Percentiles rank a stretch among this genome's conserved stretches.
Conservation (phyloP, 2,113 vertebrate genomes). For the Paratilapia polleni region DNA sequence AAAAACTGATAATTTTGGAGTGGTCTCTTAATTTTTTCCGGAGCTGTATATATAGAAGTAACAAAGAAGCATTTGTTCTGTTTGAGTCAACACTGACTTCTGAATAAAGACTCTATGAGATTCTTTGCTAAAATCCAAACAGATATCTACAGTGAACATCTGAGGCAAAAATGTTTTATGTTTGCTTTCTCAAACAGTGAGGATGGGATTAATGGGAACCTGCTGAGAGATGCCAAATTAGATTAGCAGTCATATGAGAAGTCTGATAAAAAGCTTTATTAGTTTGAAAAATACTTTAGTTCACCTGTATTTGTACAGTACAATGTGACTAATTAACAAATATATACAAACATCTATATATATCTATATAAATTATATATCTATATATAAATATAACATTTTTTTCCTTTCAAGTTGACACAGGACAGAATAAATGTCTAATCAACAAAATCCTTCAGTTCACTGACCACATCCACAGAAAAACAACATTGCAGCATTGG, state of each 20-base stretch:
- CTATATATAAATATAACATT: neutral
- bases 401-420: constrained; percentile 25
- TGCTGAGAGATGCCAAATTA: neutral
- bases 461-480: neutral
- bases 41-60: neutral
- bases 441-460: constrained; percentile 33
- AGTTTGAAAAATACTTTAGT: constrained; percentile 18
- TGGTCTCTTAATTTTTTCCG: too few species aligned
- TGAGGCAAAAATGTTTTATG: neutral
- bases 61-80: neutral
- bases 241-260: neutral
- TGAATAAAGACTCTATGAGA: neutral
- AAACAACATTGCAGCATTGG: constrained; percentile 18
- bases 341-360: neutral
- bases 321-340: neutral
- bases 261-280: constrained; percentile 6
- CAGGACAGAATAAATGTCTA: constrained; percentile 25
- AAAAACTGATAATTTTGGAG: too few species aligned
- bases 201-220: neutral
- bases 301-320: neutral
- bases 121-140: neutral
- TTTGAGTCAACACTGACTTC: neutral
- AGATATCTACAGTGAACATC: neutral
- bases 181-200: neutral
- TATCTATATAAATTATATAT: neutral